Conservation (phyloP, 2,113 vertebrate species). For the Tor tambroides region DNA sequence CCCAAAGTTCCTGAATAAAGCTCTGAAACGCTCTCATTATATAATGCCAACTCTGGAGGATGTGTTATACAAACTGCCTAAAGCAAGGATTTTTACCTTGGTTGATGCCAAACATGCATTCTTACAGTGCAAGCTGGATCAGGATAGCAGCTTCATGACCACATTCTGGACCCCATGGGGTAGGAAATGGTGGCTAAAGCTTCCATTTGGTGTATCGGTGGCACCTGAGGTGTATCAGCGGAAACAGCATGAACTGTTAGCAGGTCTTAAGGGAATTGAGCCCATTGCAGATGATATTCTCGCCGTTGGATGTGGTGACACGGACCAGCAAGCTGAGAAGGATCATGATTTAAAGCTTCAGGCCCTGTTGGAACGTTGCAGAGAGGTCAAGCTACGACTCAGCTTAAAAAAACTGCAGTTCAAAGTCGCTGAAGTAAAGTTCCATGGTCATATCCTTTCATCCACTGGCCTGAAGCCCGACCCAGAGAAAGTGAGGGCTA, state of each 20-base stretch:
- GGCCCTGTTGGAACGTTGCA: conserved; percentile 32
- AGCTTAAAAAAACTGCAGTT: neutral
- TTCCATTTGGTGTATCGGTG: conserved; percentile 10
- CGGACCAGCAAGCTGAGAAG: neutral
- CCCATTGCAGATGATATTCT: conserved; percentile 54
- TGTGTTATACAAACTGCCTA: conserved; percentile 47
- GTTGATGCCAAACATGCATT: conserved; percentile 39
- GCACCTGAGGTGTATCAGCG: conserved; percentile 38
- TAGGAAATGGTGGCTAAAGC: neutral
- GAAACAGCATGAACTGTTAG: conserved; percentile 52
- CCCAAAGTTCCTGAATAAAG: conserved; percentile 29
- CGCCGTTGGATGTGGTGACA: conserved; percentile 45
- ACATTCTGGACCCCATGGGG: neutral
- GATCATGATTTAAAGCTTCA: conserved; percentile 31
- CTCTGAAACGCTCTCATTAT: conserved; percentile 5
- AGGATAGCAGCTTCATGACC: neutral
- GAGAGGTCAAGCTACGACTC: neutral
- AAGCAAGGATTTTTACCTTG: neutral
- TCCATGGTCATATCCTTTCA: neutral
- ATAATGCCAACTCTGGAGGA: conserved; percentile 49
- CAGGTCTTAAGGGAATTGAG: conserved; percentile 31
- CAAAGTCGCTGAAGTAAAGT: neutral
- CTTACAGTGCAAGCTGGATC: conserved; percentile 7
- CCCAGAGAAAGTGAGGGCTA: neutral
- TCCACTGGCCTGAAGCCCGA: neutral